phyloP scores from a whole-genome alignment of 2,888 invertebrate genomes.

The Achlya flavicornis region DNA sequence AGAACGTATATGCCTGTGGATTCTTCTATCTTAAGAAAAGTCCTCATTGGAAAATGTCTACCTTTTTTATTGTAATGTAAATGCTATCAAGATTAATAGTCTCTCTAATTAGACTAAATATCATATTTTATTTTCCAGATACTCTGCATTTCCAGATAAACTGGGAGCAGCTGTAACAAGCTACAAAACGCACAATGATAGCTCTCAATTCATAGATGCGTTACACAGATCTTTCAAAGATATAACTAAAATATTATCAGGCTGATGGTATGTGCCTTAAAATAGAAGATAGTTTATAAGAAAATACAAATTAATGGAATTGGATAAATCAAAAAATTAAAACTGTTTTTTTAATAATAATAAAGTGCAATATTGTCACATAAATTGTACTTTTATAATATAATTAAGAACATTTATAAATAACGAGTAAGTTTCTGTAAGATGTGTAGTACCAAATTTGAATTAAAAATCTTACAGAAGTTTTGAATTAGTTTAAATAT shows the following conservation, averaged over 20 bases:
- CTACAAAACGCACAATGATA: constrained; percentile 88
- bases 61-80: too few relatives aligned
- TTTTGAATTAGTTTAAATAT: too few relatives aligned
- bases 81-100: too few relatives aligned
- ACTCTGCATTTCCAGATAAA: constrained; percentile 92
- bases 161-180: constrained; percentile 93
- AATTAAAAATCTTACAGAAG: too few relatives aligned
- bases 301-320: not conserved
- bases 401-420: too few relatives aligned
- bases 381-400: not conserved
- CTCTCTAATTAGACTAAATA: not conserved
- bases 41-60: too few relatives aligned
- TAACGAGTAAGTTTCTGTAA: too few relatives aligned
- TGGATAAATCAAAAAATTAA: not conserved
- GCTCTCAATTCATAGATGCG: constrained; percentile 88
- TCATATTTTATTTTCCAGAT: constrained; percentile 83
- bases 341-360: not conserved
- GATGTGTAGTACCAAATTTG: too few relatives aligned
- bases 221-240: constrained; percentile 89
- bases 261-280: constrained; percentile 39
- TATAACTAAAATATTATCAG: constrained; percentile 80
- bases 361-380: not conserved
- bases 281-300: not conserved
- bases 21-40: too few relatives aligned
- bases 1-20: too few relatives aligned